phyloP scores from a whole-genome alignment of 2,113 vertebrate genomes.

The Monopterus albus region DNA sequence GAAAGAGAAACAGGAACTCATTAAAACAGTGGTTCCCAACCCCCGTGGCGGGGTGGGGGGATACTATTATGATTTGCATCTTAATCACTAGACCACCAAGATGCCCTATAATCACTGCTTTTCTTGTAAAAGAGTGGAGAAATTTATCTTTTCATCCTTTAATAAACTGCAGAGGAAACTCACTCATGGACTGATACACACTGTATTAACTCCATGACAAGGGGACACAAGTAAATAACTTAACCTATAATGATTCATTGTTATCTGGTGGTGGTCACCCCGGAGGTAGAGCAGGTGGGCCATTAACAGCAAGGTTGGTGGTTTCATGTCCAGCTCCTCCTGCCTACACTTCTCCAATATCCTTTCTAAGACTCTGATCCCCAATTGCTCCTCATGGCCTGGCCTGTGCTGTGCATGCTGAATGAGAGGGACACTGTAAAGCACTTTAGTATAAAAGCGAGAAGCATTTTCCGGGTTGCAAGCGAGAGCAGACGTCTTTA shows the following conservation, averaged over 20 bases:
- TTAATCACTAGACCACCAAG: background rate
- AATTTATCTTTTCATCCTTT: too few species aligned
- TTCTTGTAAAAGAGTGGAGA: background rate
- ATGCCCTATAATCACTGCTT: background rate
- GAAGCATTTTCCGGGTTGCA: too few species aligned
- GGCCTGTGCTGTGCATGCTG: background rate
- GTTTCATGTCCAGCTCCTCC: too few species aligned
- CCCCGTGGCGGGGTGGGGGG: too few species aligned
- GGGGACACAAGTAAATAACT: background rate
- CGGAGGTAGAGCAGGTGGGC: too few species aligned
- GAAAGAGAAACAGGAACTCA: background rate
- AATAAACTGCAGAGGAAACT: background rate
- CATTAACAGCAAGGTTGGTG: too few species aligned
- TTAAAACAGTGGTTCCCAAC: background rate
- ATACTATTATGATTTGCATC: background rate
- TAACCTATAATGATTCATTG: background rate
- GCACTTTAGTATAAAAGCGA: slow-evolving; percentile 16
- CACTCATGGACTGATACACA: background rate
- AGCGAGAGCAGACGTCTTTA: too few species aligned
- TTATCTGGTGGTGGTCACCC: too few species aligned
- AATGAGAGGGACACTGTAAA: slow-evolving; percentile 11
- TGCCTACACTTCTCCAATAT: too few species aligned
- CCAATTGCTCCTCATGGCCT: background rate
- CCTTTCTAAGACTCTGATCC: slow-evolving; percentile 20
- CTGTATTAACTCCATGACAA: too few species aligned